phyloP scores from a whole-genome alignment of 2,888 invertebrate species.

The Drosophila pegasa region DNA sequence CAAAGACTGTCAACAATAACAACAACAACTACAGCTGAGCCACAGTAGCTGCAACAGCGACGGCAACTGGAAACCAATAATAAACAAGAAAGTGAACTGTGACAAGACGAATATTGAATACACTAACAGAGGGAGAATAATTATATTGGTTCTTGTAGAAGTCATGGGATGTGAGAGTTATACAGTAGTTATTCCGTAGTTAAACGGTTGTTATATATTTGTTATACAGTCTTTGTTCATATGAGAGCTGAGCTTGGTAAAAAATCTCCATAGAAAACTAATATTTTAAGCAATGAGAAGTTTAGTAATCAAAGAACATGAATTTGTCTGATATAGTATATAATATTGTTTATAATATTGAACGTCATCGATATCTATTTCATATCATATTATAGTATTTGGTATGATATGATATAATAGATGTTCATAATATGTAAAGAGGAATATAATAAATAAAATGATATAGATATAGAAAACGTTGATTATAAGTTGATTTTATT shows the following conservation, averaged over 20 bases:
- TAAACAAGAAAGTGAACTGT: slow-evolving; percentile 43
- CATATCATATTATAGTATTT: no score
- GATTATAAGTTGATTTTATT: no score
- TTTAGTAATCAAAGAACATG: no score
- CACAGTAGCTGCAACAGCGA: slow-evolving; percentile 19
- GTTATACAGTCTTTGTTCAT: no score
- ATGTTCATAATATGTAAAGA: neutral
- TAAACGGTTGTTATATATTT: no score
- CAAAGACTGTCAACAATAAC: slow-evolving; percentile 44
- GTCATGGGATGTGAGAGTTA: no score
- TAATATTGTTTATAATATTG: no score
- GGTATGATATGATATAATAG: neutral
- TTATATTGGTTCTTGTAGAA: neutral
- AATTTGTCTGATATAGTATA: neutral
- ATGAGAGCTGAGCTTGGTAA: neutral
- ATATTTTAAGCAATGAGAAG: neutral
- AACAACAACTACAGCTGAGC: slow-evolving; percentile 47
- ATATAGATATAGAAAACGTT: no score
- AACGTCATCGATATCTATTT: no score
- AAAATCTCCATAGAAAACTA: neutral
- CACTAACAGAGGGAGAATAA: neutral
- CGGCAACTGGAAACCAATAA: slow-evolving; percentile 47
- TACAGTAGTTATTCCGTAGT: no score
- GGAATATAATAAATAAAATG: no score
- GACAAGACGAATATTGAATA: neutral